Percentiles rank a stretch among this genome's conserved stretches.
Conservation (phyloP, 2,113 vertebrate species). For the Candoia aspera region DNA sequence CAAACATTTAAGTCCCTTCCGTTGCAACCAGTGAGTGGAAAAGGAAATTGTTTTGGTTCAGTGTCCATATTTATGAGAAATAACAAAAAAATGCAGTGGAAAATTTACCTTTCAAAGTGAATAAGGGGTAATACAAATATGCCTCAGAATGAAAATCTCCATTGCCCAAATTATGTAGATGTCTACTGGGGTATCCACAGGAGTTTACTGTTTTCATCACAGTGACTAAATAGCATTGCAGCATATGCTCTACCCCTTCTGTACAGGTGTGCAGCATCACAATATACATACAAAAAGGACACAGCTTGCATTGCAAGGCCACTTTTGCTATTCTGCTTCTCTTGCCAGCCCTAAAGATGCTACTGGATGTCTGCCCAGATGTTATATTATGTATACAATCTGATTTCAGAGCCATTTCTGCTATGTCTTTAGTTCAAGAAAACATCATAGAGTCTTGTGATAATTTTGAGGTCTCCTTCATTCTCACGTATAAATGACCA, state of each 20-base stretch:
- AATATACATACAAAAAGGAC: background rate
- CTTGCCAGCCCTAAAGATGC: too few species aligned
- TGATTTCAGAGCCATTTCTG: background rate
- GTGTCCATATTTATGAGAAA: background rate
- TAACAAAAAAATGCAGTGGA: background rate
- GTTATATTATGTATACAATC: background rate
- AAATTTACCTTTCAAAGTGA: background rate
- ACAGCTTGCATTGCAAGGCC: background rate
- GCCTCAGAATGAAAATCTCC: background rate
- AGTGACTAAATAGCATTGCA: background rate
- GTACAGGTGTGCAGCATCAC: background rate
- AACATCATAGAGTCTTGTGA: background rate
- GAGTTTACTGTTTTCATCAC: background rate
- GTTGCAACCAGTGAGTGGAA: background rate
- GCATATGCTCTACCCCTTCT: background rate
- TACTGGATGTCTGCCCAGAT: too few species aligned
- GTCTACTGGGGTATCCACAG: background rate
- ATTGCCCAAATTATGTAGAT: background rate
- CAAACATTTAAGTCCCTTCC: background rate
- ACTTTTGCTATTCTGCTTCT: too few species aligned
- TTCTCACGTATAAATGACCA: background rate
- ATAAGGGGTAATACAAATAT: background rate
- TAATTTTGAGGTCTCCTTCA: background rate
- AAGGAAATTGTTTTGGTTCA: background rate
- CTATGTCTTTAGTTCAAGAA: background rate